A percentile compares a stretch with the other conserved stretches of the same genome.
Conservation (phyloP, 2,888 invertebrate genomes). For the Pheosia tremula region DNA sequence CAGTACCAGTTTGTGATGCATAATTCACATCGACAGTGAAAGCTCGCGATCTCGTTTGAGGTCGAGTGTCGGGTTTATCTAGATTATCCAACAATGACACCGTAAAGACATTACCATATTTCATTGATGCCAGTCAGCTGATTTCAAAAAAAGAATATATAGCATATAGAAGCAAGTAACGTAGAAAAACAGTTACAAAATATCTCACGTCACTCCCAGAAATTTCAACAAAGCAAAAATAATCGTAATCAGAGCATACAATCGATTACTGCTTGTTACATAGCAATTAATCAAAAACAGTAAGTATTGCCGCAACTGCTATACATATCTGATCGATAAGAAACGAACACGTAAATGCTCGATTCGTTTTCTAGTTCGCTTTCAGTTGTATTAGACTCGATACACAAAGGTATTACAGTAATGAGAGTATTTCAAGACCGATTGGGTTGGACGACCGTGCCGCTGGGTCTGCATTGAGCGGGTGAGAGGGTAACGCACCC, state of each 20-base stretch:
- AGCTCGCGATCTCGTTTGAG: slow-evolving; percentile 51
- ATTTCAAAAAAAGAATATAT: no score
- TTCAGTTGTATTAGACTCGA: slow-evolving; percentile 20
- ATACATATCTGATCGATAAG: slow-evolving; percentile 32
- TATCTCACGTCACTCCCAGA: not conserved
- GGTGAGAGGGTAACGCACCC: slow-evolving; percentile 78
- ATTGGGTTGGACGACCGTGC: slow-evolving; percentile 59
- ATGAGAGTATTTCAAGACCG: slow-evolving; percentile 26
- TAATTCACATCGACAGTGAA: slow-evolving; percentile 59
- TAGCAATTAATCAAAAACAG: slow-evolving; percentile 31
- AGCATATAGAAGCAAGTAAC: no score
- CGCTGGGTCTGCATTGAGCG: slow-evolving; percentile 43
- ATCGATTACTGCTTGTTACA: slow-evolving; percentile 38
- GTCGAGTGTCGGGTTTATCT: slow-evolving; percentile 27
- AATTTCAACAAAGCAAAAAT: slow-evolving; percentile 15
- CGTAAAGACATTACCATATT: slow-evolving; percentile 23
- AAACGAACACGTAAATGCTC: slow-evolving; percentile 37
- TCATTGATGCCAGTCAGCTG: not conserved
- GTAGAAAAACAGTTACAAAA: no score
- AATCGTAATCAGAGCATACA: slow-evolving; percentile 31
- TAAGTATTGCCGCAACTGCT: slow-evolving; percentile 25
- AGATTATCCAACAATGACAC: slow-evolving; percentile 33
- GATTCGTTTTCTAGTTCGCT: slow-evolving; percentile 23
- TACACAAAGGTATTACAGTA: slow-evolving; percentile 29
- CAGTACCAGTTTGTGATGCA: slow-evolving; percentile 43